phyloP scores from a whole-genome alignment of 2,113 vertebrate species.

The Heloderma charlesbogerti region DNA sequence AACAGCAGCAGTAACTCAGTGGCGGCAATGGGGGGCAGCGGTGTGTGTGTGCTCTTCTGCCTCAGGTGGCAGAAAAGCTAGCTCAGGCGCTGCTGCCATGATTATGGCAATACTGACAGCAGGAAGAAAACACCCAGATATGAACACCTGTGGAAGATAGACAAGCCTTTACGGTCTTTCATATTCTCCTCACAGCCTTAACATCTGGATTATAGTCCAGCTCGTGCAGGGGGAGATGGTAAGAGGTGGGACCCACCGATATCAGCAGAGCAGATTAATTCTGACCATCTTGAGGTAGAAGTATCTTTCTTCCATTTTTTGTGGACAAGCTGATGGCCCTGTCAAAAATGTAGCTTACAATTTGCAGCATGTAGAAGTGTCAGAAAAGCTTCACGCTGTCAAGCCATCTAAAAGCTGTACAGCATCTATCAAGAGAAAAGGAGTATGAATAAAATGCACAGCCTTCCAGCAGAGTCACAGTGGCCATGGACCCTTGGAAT shows the following conservation, averaged over 20 bases:
- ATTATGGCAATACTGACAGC: neutral
- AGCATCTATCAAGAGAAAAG: constrained; percentile 14
- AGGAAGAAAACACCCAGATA: neutral
- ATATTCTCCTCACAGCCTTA: neutral
- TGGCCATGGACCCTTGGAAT: constrained; percentile 1
- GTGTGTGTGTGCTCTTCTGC: too few species aligned
- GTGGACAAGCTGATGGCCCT: neutral
- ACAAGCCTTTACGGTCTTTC: too few species aligned
- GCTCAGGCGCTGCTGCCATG: too few species aligned
- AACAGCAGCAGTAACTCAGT: too few species aligned
- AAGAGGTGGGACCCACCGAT: neutral
- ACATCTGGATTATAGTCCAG: neutral
- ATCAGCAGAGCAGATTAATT: neutral
- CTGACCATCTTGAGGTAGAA: neutral
- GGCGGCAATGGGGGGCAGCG: too few species aligned
- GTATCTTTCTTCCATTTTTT: neutral
- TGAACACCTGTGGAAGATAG: neutral
- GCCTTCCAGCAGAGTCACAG: constrained; percentile 4
- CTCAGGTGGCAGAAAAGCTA: too few species aligned
- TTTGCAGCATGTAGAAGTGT: neutral
- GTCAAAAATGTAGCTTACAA: neutral
- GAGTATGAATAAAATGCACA: neutral
- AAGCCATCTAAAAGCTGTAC: neutral
- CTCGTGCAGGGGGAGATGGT: too few species aligned
- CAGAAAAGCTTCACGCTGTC: neutral